Conservation (phyloP, 2,113 vertebrate species). For the Anser cygnoides region DNA sequence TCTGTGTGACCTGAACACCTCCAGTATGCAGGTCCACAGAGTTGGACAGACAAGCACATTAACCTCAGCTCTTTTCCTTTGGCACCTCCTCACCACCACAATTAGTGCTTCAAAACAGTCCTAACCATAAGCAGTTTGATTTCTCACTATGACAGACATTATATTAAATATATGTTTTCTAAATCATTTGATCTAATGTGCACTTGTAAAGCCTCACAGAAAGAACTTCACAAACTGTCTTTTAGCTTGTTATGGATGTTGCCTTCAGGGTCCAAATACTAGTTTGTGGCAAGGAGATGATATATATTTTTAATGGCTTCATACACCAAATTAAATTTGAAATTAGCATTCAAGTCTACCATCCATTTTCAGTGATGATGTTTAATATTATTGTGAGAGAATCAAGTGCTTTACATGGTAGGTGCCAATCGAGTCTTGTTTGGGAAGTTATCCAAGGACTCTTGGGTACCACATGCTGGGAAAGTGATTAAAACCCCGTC, state of each 20-base stretch:
- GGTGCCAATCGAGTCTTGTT: not conserved
- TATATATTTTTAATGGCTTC: conserved; percentile 20
- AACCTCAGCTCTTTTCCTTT: not conserved
- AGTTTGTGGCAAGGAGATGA: not conserved
- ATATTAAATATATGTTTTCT: conserved; percentile 20
- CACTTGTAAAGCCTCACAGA: not conserved
- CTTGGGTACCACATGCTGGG: not conserved
- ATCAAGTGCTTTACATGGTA: not conserved
- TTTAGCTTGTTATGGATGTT: not conserved
- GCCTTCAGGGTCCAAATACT: not conserved
- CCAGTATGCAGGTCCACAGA: not conserved
- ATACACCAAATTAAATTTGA: conserved; percentile 3
- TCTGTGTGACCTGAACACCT: not conserved
- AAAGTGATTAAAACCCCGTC: conserved; percentile 16
- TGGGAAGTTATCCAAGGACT: not conserved
- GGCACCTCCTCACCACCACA: not conserved
- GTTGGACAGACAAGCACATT: not conserved
- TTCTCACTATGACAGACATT: not conserved
- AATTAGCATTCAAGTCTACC: conserved; percentile 28
- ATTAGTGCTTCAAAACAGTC: not conserved
- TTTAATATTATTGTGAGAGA: not conserved
- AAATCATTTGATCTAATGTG: not conserved
- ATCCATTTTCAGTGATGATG: conserved; percentile 35
- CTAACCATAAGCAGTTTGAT: not conserved
- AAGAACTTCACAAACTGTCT: not conserved